Conservation (phyloP, 2,113 vertebrate genomes). For the Marmota flaviventris region DNA sequence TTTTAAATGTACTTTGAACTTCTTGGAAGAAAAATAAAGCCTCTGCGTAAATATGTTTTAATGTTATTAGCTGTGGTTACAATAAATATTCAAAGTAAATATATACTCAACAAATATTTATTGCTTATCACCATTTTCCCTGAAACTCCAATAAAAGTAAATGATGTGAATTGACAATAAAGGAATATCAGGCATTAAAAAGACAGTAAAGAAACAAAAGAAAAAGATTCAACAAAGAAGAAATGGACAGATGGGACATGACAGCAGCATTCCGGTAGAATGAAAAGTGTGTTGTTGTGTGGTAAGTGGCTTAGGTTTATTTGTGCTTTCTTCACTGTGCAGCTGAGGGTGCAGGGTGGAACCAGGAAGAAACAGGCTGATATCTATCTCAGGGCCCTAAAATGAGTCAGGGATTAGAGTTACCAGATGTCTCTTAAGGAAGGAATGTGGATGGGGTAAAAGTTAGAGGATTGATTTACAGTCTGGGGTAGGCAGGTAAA, state of each 20-base stretch:
- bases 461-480: background rate
- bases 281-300: accelerated
- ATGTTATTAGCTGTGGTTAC: background rate
- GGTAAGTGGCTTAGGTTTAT: background rate
- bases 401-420: background rate
- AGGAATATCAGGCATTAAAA: background rate
- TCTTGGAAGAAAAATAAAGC: background rate
- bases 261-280: background rate
- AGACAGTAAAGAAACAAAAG: background rate
- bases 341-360: background rate
- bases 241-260: background rate
- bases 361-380: background rate
- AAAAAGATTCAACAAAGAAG: background rate
- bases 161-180: background rate
- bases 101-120: background rate
- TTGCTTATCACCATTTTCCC: background rate
- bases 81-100: conserved; percentile 23
- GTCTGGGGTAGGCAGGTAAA: background rate
- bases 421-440: background rate
- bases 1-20: conserved; percentile 44
- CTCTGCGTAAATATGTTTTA: background rate
- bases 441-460: background rate
- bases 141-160: conserved; percentile 21
- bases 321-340: background rate
- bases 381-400: background rate